Conservation (phyloP, 2,113 vertebrate species). For the Dicentrarchus labrax region DNA sequence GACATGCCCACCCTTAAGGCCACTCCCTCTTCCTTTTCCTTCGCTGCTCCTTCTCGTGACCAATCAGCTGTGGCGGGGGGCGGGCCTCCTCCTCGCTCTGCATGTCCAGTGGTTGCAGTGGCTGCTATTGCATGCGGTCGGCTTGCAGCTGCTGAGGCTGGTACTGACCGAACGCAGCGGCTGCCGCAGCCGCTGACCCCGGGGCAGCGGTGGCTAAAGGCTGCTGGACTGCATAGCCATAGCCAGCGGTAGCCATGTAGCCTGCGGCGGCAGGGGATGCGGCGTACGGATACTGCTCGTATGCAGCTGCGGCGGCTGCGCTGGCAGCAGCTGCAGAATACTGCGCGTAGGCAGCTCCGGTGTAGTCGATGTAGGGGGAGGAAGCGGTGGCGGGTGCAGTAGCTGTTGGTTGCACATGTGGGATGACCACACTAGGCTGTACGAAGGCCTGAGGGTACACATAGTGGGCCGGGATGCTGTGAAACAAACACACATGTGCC, state of each 20-base stretch:
- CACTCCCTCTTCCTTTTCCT: conserved; percentile 66
- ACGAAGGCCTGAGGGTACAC: conserved; percentile 98
- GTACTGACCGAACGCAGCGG: conserved; percentile 94
- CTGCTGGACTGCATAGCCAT: conserved; percentile 95
- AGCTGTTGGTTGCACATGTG: conserved; percentile 91
- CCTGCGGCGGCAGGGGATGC: conserved; percentile 92
- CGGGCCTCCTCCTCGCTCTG: conserved; percentile 49
- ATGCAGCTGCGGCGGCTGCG: conserved; percentile 88
- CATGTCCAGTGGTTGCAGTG: conserved; percentile 73
- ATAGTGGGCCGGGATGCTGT: conserved; percentile 97
- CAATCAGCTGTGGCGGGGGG: conserved; percentile 58
- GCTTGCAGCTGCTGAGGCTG: conserved; percentile 98
- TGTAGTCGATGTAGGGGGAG: conserved; percentile 97
- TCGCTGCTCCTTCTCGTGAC: conserved; percentile 48
- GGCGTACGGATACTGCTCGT: conserved; percentile 96
- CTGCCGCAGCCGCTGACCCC: conserved; percentile 88
- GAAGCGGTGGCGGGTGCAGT: conserved; percentile 88
- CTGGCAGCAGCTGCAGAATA: conserved; percentile 91
- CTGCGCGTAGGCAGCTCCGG: conserved; percentile 95
- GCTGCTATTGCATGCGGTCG: conserved; percentile 97
- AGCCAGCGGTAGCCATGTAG: conserved; percentile 89
- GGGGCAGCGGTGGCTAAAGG: conserved; percentile 90
- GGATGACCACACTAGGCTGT: conserved; percentile 97
- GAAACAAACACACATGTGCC: conserved; percentile 68
- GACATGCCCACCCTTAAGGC: conserved; percentile 46